phyloP scores from a whole-genome alignment of 2,113 vertebrate genomes.

The Theropithecus gelada region DNA sequence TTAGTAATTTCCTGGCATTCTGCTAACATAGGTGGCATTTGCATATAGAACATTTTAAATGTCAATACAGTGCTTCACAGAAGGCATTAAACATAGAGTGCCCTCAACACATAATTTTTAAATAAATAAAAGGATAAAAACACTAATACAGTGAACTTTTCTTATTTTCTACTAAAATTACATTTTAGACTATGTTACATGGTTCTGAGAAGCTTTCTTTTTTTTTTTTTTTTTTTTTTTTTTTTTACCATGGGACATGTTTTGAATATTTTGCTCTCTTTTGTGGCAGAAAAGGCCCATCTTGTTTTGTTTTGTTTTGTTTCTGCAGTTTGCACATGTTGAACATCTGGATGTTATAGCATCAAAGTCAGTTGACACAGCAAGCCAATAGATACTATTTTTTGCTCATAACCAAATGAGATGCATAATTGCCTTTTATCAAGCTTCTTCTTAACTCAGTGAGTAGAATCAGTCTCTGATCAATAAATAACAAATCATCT shows the following conservation, averaged over 20 bases:
- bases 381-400: constrained; percentile 75
- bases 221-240: constrained; percentile 54
- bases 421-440: constrained; percentile 76
- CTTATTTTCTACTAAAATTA: constrained; percentile 44
- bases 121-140: constrained; percentile 27
- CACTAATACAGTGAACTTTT: constrained; percentile 35
- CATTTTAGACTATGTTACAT: constrained; percentile 57
- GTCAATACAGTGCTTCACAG: neutral
- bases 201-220: constrained; percentile 34
- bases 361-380: constrained; percentile 75
- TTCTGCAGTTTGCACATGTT: constrained; percentile 81
- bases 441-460: constrained; percentile 73
- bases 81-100: neutral
- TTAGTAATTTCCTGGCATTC: constrained; percentile 34
- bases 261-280: constrained; percentile 80
- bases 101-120: neutral
- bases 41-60: neutral
- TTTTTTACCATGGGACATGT: constrained; percentile 62
- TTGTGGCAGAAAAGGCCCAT: constrained; percentile 57
- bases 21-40: neutral
- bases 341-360: constrained; percentile 79
- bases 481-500: constrained; percentile 80
- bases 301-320: constrained; percentile 76
- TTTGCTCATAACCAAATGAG: constrained; percentile 73
- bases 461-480: constrained; percentile 77